Evolutionary conservation across 2,888 invertebrate genomes (phyloP).

Genomic region (Tachina grossa): DNA sequence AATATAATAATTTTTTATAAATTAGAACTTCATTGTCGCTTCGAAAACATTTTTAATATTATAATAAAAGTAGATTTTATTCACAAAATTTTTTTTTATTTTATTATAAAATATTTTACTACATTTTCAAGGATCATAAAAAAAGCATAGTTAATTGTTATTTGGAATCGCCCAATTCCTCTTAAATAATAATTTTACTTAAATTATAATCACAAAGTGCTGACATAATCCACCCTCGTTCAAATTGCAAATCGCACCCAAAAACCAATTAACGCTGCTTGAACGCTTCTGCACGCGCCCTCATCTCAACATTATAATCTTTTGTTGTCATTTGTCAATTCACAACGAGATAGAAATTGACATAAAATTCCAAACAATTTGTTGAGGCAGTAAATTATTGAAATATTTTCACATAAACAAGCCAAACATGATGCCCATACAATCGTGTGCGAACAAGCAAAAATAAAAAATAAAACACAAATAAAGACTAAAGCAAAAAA

Average conservation of each 20-base stretch:
- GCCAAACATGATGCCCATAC: conserved; percentile 3
- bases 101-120: too few relatives aligned
- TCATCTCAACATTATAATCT: conserved; percentile 22
- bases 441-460: neutral
- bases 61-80: too few relatives aligned
- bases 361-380: conserved; percentile 49
- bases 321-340: conserved; percentile 36
- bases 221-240: neutral
- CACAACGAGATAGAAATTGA: conserved; percentile 23
- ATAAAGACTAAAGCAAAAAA: neutral
- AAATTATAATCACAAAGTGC: neutral
- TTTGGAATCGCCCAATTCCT: neutral
- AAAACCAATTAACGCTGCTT: conserved; percentile 39
- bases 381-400: conserved; percentile 29
- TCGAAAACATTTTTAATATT: too few relatives aligned
- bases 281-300: neutral
- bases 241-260: neutral
- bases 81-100: too few relatives aligned
- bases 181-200: neutral
- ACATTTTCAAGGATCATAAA: too few relatives aligned
- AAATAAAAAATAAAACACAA: neutral
- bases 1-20: too few relatives aligned
- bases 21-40: too few relatives aligned
- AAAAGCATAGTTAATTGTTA: too few relatives aligned
- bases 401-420: conserved; percentile 21